Base-by-base conservation (phyloP, 2,888 invertebrate genomes). In the Metacarcinus magister region DNA sequence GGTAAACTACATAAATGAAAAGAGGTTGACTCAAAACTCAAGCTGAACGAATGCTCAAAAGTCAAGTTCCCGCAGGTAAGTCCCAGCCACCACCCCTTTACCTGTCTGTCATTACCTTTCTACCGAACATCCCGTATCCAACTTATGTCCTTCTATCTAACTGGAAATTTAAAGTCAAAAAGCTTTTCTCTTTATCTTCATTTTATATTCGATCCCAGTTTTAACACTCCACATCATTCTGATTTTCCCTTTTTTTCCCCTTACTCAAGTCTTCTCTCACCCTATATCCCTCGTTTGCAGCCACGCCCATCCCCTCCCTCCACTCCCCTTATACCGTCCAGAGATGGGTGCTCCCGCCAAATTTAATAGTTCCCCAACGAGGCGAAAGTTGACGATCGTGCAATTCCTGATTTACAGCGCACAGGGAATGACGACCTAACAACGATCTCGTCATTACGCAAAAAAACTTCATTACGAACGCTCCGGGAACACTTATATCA, bases 371-470 rank as follows among this genome's bases (percentile, higher is more conserved):
- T 32, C 82, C 5, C 82, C 82, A 82, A 82, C 32, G 82, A 82
- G 82, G 82, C 32, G 28, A 32, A 82, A 82, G 82, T 82, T 82
- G 32, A 28, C 32, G 82, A 82, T 82, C 8, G 82, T 32, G 82
- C 82, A 32, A 82, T 82, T 82, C 32, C 82, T 82, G 82, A 82
- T 82, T 82, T 82, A 82, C 82, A 82, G 32, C 82, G 82, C 32
- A 32, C 4, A 82, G 28, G 82, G 82, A 82, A 32, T 82, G 32
- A 82, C 82, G 82, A 32, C 82, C 82, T 82, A 3, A 82, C 3
- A 82, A 7, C 82, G 28, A 32, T 82, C 2, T 7, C 28, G 28
- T 82, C 32, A 82, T 28, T 67, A 82, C 82, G 8, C 8, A 54
- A 54, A 54, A 54, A 54, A 54, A 54, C 23, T 13, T 60, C 2